Percentiles rank a stretch among this genome's conserved stretches.
These are phyloP conservation scores for Hydrochoerus hydrochaeris DNA, from an alignment of 2,113 vertebrate genomes.

Conservation along the genomic window DNA sequence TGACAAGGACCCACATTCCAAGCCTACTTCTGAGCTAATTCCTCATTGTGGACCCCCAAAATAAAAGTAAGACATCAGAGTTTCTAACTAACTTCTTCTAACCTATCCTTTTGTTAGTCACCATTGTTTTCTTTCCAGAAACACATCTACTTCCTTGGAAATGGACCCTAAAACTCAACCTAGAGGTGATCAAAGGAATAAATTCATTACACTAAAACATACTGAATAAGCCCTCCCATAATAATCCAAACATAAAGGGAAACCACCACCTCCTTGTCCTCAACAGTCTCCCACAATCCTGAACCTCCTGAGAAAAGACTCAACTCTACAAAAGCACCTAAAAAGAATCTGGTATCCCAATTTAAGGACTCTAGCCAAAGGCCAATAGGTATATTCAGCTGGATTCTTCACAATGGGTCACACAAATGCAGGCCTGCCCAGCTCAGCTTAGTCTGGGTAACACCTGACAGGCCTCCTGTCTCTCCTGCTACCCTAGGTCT, in stretches of 20 bases:
- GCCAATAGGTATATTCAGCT: background rate
- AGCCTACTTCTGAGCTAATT: background rate
- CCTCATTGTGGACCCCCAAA: background rate
- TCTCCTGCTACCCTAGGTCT: background rate
- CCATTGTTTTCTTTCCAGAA: background rate
- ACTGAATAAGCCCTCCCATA: background rate
- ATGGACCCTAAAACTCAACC: background rate
- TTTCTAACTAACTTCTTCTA: background rate
- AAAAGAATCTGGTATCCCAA: background rate
- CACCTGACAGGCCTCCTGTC: background rate
- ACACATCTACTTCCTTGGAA: background rate
- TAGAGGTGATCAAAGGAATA: background rate
- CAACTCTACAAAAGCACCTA: background rate
- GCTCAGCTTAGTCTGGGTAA: background rate
- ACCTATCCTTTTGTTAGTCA: background rate
- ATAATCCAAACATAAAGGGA: background rate
- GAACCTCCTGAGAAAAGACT: background rate
- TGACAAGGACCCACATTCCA: background rate
- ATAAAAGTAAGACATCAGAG: background rate
- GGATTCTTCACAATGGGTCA: background rate
- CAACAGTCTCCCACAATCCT: background rate
- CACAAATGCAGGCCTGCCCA: background rate
- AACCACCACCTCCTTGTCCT: background rate
- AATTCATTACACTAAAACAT: background rate
- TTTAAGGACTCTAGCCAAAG: background rate